These are phyloP conservation scores for Trematocara macrostoma DNA, from an alignment of 2,113 vertebrate genomes.

Conservation along the genomic window DNA sequence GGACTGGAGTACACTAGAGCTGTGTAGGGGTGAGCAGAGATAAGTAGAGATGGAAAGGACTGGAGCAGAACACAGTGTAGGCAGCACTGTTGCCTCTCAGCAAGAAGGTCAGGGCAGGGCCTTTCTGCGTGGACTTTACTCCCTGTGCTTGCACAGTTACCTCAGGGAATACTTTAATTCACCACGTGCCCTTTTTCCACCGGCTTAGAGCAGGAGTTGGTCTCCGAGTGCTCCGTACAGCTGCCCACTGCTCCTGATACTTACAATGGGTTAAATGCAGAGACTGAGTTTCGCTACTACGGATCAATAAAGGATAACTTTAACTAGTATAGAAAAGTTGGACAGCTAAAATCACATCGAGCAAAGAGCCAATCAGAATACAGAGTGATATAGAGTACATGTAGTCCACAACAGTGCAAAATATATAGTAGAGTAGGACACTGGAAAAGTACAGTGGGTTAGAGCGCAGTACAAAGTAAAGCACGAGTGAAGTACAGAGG, in stretches of 20 bases:
- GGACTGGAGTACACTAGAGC: background rate
- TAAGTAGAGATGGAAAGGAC: background rate
- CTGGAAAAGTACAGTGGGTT: background rate
- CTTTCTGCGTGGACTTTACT: background rate
- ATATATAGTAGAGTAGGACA: background rate
- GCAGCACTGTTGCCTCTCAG: background rate
- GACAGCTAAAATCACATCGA: background rate
- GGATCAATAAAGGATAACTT: background rate
- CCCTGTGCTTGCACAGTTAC: background rate
- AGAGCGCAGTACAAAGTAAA: background rate
- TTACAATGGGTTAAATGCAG: background rate
- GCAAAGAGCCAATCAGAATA: background rate
- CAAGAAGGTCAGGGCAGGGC: background rate
- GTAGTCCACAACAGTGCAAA: background rate
- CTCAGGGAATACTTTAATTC: background rate
- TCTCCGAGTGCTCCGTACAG: background rate
- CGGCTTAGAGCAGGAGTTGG: background rate
- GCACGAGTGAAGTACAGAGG: background rate
- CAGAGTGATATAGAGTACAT: background rate
- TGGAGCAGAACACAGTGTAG: background rate
- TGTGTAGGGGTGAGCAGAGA: background rate
- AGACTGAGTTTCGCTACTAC: background rate
- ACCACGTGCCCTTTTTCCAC: background rate
- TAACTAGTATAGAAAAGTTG: background rate
- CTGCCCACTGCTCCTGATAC: background rate